Conservation (phyloP, 2,888 invertebrate genomes). For the Polymixis lichenea region DNA sequence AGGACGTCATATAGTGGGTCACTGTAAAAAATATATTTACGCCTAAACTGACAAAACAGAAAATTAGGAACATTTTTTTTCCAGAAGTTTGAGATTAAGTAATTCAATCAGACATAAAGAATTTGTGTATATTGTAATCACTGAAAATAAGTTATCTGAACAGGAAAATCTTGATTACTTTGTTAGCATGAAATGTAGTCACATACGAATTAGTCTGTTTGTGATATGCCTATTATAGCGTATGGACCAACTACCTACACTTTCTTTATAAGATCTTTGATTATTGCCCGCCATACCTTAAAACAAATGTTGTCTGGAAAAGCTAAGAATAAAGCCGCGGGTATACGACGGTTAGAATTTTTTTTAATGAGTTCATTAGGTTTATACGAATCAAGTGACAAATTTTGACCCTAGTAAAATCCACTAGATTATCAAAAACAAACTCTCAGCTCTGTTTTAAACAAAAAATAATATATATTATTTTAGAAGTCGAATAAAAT, state of each 20-base stretch:
- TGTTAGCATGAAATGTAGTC: not conserved
- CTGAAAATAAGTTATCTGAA: not conserved
- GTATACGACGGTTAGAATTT: too few relatives aligned
- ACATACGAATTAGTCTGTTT: not conserved
- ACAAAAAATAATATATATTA: not conserved
- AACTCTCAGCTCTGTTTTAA: constrained; percentile 1
- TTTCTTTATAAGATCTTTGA: not conserved
- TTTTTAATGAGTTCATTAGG: not conserved
- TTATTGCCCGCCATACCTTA: not conserved
- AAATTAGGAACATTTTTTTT: not conserved
- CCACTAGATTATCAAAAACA: not conserved
- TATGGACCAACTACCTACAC: not conserved
- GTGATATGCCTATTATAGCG: too few relatives aligned
- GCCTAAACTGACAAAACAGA: not conserved
- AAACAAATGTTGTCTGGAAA: not conserved
- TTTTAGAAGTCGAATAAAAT: constrained; percentile 4
- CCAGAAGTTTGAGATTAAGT: not conserved
- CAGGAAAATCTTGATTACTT: not conserved
- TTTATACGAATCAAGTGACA: not conserved
- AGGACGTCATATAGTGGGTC: not conserved
- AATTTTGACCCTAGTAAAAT: not conserved
- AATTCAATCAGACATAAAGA: not conserved
- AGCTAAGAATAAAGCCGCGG: not conserved
- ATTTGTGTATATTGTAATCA: not conserved
- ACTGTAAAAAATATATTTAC: not conserved